phyloP scores from a whole-genome alignment of 2,888 invertebrate species.

The Cylindroiulus punctatus region DNA sequence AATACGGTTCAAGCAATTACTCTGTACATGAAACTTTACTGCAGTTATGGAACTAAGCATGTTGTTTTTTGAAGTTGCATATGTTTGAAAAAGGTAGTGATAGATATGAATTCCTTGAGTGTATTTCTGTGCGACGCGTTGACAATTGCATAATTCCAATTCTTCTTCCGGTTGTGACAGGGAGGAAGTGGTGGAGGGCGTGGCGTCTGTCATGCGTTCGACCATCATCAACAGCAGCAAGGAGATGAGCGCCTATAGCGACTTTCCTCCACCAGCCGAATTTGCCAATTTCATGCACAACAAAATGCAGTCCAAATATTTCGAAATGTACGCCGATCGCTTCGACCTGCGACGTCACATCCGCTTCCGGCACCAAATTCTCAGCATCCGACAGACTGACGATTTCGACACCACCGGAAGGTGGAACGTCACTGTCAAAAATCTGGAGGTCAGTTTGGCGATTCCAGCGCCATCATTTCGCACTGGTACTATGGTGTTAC shows the following conservation, averaged over 20 bases:
- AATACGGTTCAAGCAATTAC: too few relatives aligned
- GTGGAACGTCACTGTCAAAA: constrained; percentile 54
- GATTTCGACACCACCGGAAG: constrained; percentile 53
- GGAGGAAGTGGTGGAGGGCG: constrained; percentile 58
- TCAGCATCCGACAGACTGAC: constrained; percentile 16
- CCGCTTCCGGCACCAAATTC: constrained; percentile 60
- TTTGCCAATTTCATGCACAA: constrained; percentile 68
- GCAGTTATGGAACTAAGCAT: too few relatives aligned
- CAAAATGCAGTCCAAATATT: constrained; percentile 63
- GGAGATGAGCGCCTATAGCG: constrained; percentile 65
- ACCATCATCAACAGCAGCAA: constrained; percentile 61
- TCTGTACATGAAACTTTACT: too few relatives aligned
- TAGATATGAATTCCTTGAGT: too few relatives aligned
- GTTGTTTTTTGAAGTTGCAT: too few relatives aligned
- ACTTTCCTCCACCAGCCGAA: constrained; percentile 66
- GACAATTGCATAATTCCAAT: too few relatives aligned
- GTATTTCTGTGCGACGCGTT: too few relatives aligned
- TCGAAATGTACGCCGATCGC: constrained; percentile 63
- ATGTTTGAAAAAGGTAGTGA: too few relatives aligned
- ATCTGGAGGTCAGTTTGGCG: constrained; percentile 50
- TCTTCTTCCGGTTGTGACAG: constrained; percentile 10
- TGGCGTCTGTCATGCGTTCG: constrained; percentile 57
- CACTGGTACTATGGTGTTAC: too few relatives aligned
- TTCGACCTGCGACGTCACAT: constrained; percentile 63
- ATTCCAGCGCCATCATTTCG: constrained; percentile 10